Evolutionary conservation across 2,797 vertebrate genomes (phyloP), one percentile per base, ranked within the genome.

Genomic region (Toxotes lorentzi): DNA sequence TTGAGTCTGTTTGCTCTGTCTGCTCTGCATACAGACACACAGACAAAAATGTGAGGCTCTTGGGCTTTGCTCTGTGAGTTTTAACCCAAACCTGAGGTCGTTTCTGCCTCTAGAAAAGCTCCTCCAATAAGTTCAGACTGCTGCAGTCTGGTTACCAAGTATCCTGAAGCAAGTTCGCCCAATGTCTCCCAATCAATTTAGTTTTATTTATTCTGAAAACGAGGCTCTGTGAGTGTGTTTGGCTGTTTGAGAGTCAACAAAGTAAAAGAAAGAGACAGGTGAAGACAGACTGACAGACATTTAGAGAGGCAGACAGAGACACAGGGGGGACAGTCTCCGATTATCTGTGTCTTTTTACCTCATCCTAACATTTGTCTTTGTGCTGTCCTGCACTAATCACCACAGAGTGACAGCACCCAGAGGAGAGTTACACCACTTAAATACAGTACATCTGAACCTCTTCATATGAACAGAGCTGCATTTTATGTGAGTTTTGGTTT

Each of bases 221-320:
- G 51, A 54, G 67, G 53, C 30, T 12, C 2, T 57, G 45, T 45
- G 47, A 17, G 48, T 66, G 61, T 67, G 62, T 57, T 68, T 58
- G 53, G 4, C 27, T 63, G 38, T 43, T 54, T 53, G 30, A 57
- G 24, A 69, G 34, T 70, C 70, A 74, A 66, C 64, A 66, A 71
- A 60, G 61, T 45, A 32, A 79, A 57, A 71, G 27, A 47, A 23
- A 73, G 34, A n/a, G 23, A 72, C 24, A 41, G 64, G 76, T 76
- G 68, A 66, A 53, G 68, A 67, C 71, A 74, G 61, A 73, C 2
- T 59, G 76, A 86, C 57, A 70, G 70, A 27, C 48, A 48, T 59
- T 69, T 65, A 75, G 47, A 0, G 23, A 56, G 51, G 61, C 73
- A 70, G 60, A 63, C 67, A 38, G 51, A 73, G 65, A 80, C 70